These are phyloP conservation scores for Danionella cerebrum DNA, from an alignment of 2,113 vertebrate species.

Conservation along the genomic window DNA sequence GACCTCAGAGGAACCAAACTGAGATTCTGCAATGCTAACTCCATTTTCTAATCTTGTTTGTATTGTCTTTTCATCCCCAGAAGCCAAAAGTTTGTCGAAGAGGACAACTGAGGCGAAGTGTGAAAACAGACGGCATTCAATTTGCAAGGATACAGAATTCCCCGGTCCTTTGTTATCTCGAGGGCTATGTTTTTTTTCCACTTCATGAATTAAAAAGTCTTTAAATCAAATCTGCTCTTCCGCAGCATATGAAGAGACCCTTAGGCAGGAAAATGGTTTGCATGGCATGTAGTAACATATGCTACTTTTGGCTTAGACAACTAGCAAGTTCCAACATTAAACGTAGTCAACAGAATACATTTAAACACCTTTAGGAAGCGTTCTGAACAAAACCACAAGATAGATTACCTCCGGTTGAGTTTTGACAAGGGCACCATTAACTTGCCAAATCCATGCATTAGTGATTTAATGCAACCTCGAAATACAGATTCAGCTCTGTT, in stretches of 20 bases:
- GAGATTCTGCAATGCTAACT: not conserved
- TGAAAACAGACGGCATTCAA: not conserved
- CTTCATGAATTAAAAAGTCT: conserved; percentile 12
- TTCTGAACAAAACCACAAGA: not conserved
- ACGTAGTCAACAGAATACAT: not conserved
- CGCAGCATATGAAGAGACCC: not conserved
- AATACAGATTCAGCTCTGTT: not conserved
- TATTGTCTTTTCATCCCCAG: not conserved
- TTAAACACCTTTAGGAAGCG: not conserved
- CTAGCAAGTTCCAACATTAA: not conserved
- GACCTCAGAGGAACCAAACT: not conserved
- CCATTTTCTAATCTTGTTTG: not conserved
- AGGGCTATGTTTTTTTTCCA: conserved; percentile 1
- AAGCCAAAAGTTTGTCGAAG: conserved; percentile 3
- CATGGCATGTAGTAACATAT: not conserved
- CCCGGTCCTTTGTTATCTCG: not conserved
- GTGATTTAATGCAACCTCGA: not conserved
- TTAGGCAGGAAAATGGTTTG: not conserved
- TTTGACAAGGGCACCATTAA: not conserved
- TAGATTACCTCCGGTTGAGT: not conserved
- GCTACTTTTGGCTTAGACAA: not conserved
- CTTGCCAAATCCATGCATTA: not conserved
- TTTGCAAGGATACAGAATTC: not conserved
- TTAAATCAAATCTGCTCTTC: conserved; percentile 22
- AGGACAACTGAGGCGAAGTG: not conserved